phyloP scores from a whole-genome alignment of 2,797 vertebrate genomes.

The Anableps anableps region DNA sequence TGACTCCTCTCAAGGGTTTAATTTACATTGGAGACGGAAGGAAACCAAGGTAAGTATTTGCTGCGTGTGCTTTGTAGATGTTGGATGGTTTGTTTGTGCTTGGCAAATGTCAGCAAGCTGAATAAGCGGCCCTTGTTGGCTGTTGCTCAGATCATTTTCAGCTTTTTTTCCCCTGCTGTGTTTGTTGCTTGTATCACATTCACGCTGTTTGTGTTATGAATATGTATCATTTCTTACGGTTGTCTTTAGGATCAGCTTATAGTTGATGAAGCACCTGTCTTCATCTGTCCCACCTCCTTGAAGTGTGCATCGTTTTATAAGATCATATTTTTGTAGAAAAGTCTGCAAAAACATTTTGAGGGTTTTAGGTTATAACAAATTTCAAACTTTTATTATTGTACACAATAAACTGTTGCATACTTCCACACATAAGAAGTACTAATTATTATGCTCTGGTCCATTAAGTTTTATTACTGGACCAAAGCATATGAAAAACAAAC shows the following conservation, averaged over 20 bases:
- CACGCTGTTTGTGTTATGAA: constrained; percentile 11
- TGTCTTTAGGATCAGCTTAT: background rate
- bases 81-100: constrained; percentile 36
- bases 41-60: constrained; percentile 39
- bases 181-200: constrained; percentile 16
- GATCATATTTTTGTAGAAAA: background rate
- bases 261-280: background rate
- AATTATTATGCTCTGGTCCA: background rate
- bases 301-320: background rate
- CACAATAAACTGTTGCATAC: background rate
- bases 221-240: constrained; percentile 4
- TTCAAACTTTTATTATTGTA: background rate
- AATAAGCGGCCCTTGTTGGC: constrained; percentile 34
- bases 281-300: background rate
- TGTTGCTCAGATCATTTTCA: constrained; percentile 27
- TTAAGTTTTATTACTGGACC: background rate
- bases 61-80: constrained; percentile 31
- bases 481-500: background rate
- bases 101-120: constrained; percentile 56
- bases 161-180: constrained; percentile 18
- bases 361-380: background rate
- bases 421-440: background rate
- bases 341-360: background rate
- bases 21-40: constrained; percentile 24
- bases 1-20: constrained; percentile 40